These are phyloP conservation scores for Microtus oregoni DNA, from an alignment of 2,113 vertebrate genomes.

Conservation along the genomic window DNA sequence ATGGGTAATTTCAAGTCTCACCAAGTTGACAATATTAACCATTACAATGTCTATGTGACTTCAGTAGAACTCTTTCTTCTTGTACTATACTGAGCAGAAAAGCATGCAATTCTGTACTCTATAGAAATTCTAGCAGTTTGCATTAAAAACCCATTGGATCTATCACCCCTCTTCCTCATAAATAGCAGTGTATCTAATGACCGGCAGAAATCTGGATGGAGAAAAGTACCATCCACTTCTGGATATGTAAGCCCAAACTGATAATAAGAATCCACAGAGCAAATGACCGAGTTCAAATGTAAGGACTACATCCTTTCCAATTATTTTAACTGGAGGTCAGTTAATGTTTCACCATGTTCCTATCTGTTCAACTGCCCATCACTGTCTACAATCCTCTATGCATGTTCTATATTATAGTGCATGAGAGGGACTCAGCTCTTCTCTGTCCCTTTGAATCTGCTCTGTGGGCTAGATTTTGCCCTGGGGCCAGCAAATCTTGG, in stretches of 20 bases:
- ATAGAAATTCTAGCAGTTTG: neutral
- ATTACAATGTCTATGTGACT: neutral
- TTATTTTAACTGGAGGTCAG: neutral
- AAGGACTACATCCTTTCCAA: no score
- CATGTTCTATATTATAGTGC: neutral
- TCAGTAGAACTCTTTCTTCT: neutral
- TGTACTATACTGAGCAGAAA: neutral
- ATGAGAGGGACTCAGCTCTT: neutral
- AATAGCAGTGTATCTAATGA: neutral
- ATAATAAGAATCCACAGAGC: neutral
- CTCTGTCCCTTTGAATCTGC: neutral
- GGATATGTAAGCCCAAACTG: neutral
- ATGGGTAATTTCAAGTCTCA: neutral
- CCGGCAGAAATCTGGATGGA: neutral
- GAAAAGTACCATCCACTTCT: neutral
- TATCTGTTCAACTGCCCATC: neutral
- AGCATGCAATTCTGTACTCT: neutral
- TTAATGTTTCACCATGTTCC: neutral
- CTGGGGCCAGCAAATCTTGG: neutral
- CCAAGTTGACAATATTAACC: neutral
- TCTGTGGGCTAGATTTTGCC: slow-evolving; percentile 13
- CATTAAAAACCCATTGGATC: neutral
- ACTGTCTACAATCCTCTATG: neutral
- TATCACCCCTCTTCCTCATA: neutral
- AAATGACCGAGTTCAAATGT: neutral